A percentile compares a stretch with the other conserved stretches of the same genome.
Conservation (phyloP, 1,140 invertebrate genomes). For the Agrilus planipennis region DNA sequence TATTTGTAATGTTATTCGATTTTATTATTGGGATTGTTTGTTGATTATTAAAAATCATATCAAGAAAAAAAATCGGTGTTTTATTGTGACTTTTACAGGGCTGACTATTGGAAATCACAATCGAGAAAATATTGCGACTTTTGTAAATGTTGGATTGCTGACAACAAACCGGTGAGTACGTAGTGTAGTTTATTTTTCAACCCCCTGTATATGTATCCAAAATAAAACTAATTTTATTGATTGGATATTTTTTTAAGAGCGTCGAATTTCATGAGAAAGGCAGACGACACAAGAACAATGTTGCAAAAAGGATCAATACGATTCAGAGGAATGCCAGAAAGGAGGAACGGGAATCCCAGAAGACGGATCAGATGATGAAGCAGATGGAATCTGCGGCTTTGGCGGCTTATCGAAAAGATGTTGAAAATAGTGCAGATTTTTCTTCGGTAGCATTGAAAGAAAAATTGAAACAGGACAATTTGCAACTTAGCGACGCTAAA, state of each 20-base stretch:
- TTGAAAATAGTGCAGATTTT: constrained; percentile 59
- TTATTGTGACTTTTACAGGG: constrained; percentile 52
- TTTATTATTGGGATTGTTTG: too few species aligned
- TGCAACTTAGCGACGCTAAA: constrained; percentile 14
- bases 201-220: background rate
- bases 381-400: constrained; percentile 84
- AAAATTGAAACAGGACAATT: constrained; percentile 32
- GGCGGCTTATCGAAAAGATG: constrained; percentile 70
- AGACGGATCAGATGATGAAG: constrained; percentile 67
- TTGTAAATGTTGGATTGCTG: constrained; percentile 96
- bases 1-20: too few species aligned
- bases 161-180: constrained; percentile 81
- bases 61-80: too few species aligned
- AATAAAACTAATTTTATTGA: background rate
- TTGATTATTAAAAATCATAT: too few species aligned
- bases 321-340: constrained; percentile 74
- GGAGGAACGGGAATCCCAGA: constrained; percentile 60
- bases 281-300: constrained; percentile 87
- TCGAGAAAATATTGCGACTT: constrained; percentile 93
- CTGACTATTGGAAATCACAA: constrained; percentile 96
- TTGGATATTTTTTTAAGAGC: constrained; percentile 48
- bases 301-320: constrained; percentile 72
- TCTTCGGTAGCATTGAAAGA: constrained; percentile 36
- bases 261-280: constrained; percentile 93
- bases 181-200: background rate